These are phyloP conservation scores for Eurypyga helias DNA, from an alignment of 2,113 vertebrate species.

Conservation along the genomic window DNA sequence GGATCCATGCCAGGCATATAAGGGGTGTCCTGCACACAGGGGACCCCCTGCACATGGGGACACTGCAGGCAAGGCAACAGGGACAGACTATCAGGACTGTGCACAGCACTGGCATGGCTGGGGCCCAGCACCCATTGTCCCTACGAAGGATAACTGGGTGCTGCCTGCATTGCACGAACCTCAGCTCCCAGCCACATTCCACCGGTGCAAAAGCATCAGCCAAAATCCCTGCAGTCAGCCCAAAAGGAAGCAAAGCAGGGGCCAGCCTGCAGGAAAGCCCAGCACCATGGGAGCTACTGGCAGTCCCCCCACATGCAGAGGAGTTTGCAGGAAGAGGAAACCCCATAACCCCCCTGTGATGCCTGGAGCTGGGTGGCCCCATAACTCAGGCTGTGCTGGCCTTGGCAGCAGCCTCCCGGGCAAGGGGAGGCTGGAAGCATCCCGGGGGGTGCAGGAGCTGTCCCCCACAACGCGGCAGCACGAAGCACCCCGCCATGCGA, in stretches of 20 bases:
- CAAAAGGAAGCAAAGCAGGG: not conserved
- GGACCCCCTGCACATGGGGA: not conserved
- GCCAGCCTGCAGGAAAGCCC: not conserved
- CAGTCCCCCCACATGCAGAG: not conserved
- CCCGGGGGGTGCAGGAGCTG: not conserved
- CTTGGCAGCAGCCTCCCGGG: too few species aligned
- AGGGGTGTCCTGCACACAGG: accelerated
- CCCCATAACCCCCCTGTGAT: accelerated
- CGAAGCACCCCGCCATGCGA: accelerated
- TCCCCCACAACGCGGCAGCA: not conserved
- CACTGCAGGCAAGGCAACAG: not conserved
- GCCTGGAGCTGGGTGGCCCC: accelerated
- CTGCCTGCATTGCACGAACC: not conserved
- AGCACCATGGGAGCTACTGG: not conserved
- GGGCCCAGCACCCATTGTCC: not conserved
- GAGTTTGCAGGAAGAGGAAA: not conserved
- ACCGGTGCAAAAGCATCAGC: too few species aligned
- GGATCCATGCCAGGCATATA: not conserved
- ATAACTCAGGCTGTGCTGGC: accelerated
- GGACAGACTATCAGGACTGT: not conserved
- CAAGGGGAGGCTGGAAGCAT: not conserved
- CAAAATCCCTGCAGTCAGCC: not conserved
- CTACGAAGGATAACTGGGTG: too few species aligned
- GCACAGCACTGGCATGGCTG: not conserved
- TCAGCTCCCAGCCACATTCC: not conserved